A percentile compares a stretch with the other conserved stretches of the same genome.
Evolutionary conservation across 2,888 invertebrate genomes (phyloP).

Genomic region (Drosophila multiciliata): DNA sequence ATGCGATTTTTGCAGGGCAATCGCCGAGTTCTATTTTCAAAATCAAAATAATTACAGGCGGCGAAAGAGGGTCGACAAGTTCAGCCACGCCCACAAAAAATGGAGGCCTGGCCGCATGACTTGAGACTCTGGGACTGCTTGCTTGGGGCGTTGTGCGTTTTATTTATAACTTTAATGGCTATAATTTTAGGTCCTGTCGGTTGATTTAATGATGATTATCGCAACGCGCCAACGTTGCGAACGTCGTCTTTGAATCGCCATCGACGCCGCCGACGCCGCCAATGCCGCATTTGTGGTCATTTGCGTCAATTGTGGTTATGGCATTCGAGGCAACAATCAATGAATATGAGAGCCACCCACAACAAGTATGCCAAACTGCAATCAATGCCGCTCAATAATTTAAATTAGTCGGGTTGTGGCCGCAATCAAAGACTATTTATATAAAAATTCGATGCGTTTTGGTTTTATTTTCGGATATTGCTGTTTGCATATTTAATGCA

Average conservation of each 20-base stretch:
- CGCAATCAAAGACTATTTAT: conserved; percentile 39
- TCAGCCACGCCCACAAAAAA: conserved; percentile 59
- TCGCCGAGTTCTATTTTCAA: conserved; percentile 53
- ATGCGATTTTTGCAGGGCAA: conserved; percentile 52
- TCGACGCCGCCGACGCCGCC: conserved; percentile 11
- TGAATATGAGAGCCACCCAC: conserved; percentile 24
- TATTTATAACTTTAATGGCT: conserved; percentile 80
- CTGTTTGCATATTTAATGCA: conserved; percentile 51
- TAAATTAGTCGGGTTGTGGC: conserved; percentile 47
- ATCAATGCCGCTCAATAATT: conserved; percentile 76
- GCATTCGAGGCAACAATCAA: conserved; percentile 37
- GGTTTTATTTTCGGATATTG: conserved; percentile 47
- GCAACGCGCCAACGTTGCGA: conserved; percentile 46
- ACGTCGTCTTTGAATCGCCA: conserved; percentile 32
- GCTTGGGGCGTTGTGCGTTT: conserved; percentile 47
- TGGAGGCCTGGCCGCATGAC: conserved; percentile 36
- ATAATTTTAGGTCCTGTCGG: conserved; percentile 75
- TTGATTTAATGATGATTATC: conserved; percentile 79
- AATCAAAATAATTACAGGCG: conserved; percentile 73
- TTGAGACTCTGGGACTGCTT: not conserved
- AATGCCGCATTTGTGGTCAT: conserved; percentile 48
- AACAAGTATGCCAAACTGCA: conserved; percentile 24
- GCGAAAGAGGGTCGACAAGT: conserved; percentile 24
- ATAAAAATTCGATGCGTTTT: conserved; percentile 33
- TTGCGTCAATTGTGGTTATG: conserved; percentile 63